Percentiles rank a stretch among this genome's conserved stretches.
Conservation (phyloP, 2,888 invertebrate genomes). For the Melangyna quadrimaculata region DNA sequence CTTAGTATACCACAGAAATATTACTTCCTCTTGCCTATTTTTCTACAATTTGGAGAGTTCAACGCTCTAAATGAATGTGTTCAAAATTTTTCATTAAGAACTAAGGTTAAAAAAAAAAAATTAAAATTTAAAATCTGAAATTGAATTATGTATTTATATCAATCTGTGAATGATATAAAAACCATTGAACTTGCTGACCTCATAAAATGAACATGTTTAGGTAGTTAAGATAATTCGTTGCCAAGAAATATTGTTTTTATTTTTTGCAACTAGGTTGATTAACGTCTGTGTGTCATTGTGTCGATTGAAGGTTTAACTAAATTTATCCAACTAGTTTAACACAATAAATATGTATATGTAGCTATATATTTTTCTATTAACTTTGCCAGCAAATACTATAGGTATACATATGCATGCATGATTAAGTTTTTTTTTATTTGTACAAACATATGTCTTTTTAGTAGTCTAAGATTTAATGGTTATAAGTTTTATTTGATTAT, state of each 20-base stretch:
- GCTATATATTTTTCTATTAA: neutral
- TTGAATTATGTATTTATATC: neutral
- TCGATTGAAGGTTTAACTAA: slow-evolving; percentile 21
- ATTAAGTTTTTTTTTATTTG: neutral
- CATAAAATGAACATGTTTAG: slow-evolving; percentile 5
- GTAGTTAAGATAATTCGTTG: slow-evolving; percentile 17
- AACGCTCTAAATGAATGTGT: neutral
- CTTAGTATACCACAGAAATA: too few relatives aligned
- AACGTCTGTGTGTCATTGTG: slow-evolving; percentile 9
- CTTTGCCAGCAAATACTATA: neutral
- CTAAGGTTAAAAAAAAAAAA: neutral
- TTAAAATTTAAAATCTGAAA: neutral
- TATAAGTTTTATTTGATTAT: neutral
- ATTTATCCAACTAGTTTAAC: slow-evolving; percentile 11
- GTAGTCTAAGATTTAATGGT: neutral
- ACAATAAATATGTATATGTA: neutral
- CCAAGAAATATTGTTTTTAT: neutral
- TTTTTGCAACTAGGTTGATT: slow-evolving; percentile 18
- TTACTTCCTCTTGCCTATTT: too few relatives aligned
- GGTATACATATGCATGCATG: neutral
- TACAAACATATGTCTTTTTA: too few relatives aligned
- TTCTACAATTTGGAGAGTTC: neutral
- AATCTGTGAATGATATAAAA: slow-evolving; percentile 25
- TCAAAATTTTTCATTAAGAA: neutral
- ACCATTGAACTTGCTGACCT: slow-evolving; percentile 51